phyloP scores from a whole-genome alignment of 37 sponge, comb jelly and placozoan genomes.

The Beroe ovata region DNA sequence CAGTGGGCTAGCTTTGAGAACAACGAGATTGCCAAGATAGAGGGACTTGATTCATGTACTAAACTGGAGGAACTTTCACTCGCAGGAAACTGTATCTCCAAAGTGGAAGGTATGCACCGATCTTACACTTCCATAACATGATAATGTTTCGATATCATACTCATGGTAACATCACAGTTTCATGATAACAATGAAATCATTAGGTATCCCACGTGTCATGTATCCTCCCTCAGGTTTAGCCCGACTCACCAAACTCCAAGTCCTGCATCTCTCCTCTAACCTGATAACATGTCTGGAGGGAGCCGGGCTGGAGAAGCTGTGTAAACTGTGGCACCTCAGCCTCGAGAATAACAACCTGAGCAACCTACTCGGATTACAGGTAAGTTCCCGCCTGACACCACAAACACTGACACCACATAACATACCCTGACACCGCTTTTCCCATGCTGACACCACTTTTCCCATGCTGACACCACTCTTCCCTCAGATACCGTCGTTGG shows the following conservation, averaged over 20 bases:
- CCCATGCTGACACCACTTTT: background rate
- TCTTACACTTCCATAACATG: too few species aligned
- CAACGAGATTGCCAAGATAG: slow-evolving; percentile 74
- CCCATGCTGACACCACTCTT: background rate
- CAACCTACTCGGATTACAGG: slow-evolving; percentile 27
- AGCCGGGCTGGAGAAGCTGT: slow-evolving; percentile 50
- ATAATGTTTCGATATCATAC: too few species aligned
- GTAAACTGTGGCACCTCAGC: slow-evolving; percentile 61
- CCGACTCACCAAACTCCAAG: slow-evolving; percentile 54
- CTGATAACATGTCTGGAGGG: slow-evolving; percentile 35
- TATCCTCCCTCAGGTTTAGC: slow-evolving; percentile 22
- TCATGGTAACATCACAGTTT: too few species aligned
- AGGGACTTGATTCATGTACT: slow-evolving; percentile 72
- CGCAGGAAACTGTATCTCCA: slow-evolving; percentile 74
- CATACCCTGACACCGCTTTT: background rate
- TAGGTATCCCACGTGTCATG: too few species aligned
- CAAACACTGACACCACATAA: background rate
- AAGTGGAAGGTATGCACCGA: slow-evolving; percentile 70
- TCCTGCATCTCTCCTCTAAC: slow-evolving; percentile 42
- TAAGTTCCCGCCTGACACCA: background rate
- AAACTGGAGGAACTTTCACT: slow-evolving; percentile 84
- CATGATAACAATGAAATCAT: too few species aligned
- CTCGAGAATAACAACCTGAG: slow-evolving; percentile 35
- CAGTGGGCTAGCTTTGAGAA: slow-evolving; percentile 80
- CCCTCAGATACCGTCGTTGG: slow-evolving; percentile 68